Evolutionary conservation across 2,797 vertebrate species (phyloP), one percentile per base, ranked within the genome.

Genomic region (Lutjanus campechanus): DNA sequence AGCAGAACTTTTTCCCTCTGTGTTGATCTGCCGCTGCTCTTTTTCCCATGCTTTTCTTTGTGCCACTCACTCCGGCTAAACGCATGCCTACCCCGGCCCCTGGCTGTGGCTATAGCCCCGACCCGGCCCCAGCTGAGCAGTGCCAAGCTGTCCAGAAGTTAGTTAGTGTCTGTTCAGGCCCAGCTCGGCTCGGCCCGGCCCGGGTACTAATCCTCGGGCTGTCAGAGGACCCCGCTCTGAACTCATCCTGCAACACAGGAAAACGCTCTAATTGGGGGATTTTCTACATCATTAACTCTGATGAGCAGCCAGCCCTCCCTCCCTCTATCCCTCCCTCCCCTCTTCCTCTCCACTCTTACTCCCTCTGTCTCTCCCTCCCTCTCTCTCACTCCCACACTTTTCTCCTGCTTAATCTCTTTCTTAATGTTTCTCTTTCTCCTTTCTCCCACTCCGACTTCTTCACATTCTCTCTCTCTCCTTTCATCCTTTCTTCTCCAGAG

Each of bases 241-340:
- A 96, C 95, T 95, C 94, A 95, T 95, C 94, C 94, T 94, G 93
- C 88, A 93, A 94, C 91, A 92, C 93, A 94, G 93, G 94, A 94
- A 95, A 96, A 95, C 81, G 93, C 93, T 95, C 94, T 96, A 96
- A 96, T 96, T 96, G 95, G 95, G 93, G 95, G 95, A 96, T 96
- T 96, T 96, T 96, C 95, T 93, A 90, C 94, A 94, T 96, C 95
- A 96, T 96, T 96, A 95, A 90, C 85, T 92, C 88, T 81, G 92
- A 95, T 92, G 94, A 95, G 94, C 94, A 92, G 86, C 89, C 89
- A 90, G 74, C 82, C 91, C 90, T 54, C 84, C 84, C 84, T 79
- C 84, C 69, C 25, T 75, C 81, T 53, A 51, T 84, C 67, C 46
- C 70, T 53, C 53, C 20, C 46, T 73, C 61, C 69, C 77, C 25